Conservation (phyloP, 1,140 invertebrate genomes). For the Agraylea sexmaculata region DNA sequence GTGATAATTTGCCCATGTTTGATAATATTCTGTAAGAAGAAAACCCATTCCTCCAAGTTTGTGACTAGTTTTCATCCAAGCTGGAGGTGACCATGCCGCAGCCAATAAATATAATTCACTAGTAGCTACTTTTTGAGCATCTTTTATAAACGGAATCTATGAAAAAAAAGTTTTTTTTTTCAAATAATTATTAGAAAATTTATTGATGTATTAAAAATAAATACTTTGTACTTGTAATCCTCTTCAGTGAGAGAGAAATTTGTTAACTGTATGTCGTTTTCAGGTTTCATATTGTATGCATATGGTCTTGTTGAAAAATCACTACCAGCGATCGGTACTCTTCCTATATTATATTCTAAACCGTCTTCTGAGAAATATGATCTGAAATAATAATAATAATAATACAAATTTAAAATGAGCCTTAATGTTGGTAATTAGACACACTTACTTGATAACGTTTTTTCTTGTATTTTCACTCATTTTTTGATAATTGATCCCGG, state of each 20-base stretch:
- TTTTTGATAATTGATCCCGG: constrained; percentile 58
- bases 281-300: constrained; percentile 42
- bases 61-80: constrained; percentile 86
- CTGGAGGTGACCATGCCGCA: constrained; percentile 73
- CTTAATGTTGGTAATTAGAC: not conserved
- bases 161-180: constrained; percentile 12
- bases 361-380: constrained; percentile 47
- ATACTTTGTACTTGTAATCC: constrained; percentile 53
- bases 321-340: constrained; percentile 71
- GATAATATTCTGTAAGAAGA: constrained; percentile 58
- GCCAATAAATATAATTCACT: constrained; percentile 42
- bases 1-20: constrained; percentile 70
- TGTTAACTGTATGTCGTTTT: constrained; percentile 48
- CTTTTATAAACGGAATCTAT: constrained; percentile 54
- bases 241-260: constrained; percentile 55
- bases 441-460: constrained; percentile 44
- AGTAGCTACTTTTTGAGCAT: constrained; percentile 27
- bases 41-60: constrained; percentile 41
- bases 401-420: constrained; percentile 4
- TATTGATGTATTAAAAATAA: no score
- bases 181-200: no score
- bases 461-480: constrained; percentile 44
- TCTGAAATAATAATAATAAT: constrained; percentile 30
- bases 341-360: constrained; percentile 61
- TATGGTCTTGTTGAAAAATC: constrained; percentile 57